phyloP scores from a whole-genome alignment of 2,888 invertebrate genomes.

The Nesidiocoris tenuis region DNA sequence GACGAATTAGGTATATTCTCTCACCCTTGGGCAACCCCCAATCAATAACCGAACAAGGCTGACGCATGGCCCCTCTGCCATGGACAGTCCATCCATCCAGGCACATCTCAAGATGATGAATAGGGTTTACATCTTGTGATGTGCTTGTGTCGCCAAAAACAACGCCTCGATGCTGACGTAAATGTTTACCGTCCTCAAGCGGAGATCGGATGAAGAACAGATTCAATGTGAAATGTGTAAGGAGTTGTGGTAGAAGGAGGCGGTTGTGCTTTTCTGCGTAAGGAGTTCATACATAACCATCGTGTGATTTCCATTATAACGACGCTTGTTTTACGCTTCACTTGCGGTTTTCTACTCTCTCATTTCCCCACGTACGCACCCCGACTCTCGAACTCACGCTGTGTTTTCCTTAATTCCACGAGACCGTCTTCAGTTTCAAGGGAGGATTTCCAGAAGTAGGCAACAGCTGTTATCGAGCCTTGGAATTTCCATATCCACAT shows the following conservation, averaged over 20 bases:
- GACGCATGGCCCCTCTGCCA: too few relatives aligned
- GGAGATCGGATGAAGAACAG: background rate
- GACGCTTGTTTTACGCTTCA: conserved; percentile 43
- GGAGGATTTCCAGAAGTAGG: background rate
- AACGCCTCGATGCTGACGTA: conserved; percentile 1
- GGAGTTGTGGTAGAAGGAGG: background rate
- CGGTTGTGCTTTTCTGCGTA: background rate
- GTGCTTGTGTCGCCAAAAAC: background rate
- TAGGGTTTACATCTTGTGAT: background rate
- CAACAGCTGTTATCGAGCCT: background rate
- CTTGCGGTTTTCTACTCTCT: conserved; percentile 33
- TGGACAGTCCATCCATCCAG: background rate
- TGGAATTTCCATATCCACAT: background rate
- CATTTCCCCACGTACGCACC: background rate
- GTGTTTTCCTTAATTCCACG: background rate
- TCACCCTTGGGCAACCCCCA: too few relatives aligned
- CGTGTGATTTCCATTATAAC: conserved; percentile 43
- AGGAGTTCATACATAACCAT: conserved; percentile 43
- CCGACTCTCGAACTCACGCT: background rate
- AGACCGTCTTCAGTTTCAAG: background rate
- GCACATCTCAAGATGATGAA: background rate
- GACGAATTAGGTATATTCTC: too few relatives aligned
- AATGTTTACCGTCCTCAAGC: conserved; percentile 11
- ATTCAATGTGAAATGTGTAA: background rate
- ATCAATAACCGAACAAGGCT: too few relatives aligned